Base-by-base conservation (phyloP, 2,888 invertebrate species). In the Hofmannophila pseudospretella region DNA sequence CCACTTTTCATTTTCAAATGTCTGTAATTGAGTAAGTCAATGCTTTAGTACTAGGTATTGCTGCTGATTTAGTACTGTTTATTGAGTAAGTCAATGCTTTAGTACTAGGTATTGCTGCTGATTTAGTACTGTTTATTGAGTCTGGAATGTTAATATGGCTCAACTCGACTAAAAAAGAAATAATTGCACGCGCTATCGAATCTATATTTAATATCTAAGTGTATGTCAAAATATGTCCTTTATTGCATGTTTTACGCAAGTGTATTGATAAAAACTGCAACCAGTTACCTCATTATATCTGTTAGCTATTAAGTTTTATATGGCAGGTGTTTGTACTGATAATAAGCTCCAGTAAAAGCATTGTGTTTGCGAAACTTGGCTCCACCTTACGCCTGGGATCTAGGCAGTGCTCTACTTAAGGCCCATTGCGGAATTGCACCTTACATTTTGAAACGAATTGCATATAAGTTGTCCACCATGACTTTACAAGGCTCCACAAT, bases 341-440 rank as follows among this genome's bases (percentile, higher is more conserved):
- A 10, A 32, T 16, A 23, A 23, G n/a, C 9, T 14, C 26, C 22
- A 37, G 34, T 34, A 37, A 39, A 40, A 33, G 41, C 39, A 35
- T 39, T 39, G 20, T 34, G 36, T 40, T 48, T 48, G 34, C 41
- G 42, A 45, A 44, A 50, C 36, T 7, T 13, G 3, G 12, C 11
- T 12, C 14, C 34, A 20, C 22, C 41, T 25, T 26, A 30, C 34
- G 31, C 9, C 31, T 20, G 31, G 20, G 31, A 30, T 27, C 22
- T 28, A 38, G 33, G 23, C 37, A 36, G 32, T 50, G 52, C 48
- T 49, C 55, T 38, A 53, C 45, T 52, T 54, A 43, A 34, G 36
- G 38, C 39, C 47, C 47, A 49, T 48, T 45, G 39, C 44, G 44
- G 51, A 39, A 42, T 23, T 47, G 36, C 30, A 29, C 34, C 36